Base-by-base conservation (phyloP, 2,888 invertebrate genomes). In the Microctonus aethiopoides region DNA sequence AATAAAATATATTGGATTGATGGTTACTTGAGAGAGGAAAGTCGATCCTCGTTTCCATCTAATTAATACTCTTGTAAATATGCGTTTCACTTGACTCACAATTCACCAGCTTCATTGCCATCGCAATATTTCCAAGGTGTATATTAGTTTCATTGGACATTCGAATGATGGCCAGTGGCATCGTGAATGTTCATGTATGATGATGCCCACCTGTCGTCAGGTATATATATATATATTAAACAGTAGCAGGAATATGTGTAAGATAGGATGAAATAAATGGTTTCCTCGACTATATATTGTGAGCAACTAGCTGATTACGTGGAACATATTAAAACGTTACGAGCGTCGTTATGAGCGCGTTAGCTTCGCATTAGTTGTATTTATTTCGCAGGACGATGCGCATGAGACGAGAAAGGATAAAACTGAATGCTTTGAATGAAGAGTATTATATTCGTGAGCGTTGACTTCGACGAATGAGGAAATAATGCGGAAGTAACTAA, bases 31-130 rank as follows among this genome's bases (percentile, higher is more conserved):
- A 32, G 56, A 52, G 56, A 76, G 75, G 76, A 77, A 80, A 78
- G 77, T 77, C 72, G 74, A 77, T 74, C 74, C 74, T 67, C 69
- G 56, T 68, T 74, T 76, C 73, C 71, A 71, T 68, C 67, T 75
- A 74, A 76, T 74, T 75, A 73, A 75, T 73, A 70, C 73, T 67
- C 68, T 67, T 26, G 64, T 51, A 13, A 56, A 34, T 64, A 65
- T 63, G 39, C 24, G 36, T 68, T 68, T 54, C 62, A 68, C 68
- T 60, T 56, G 41, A 56, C 54, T 60, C 61, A 61, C 60, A 61
- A 51, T 52, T 36, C 20, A 16, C 46, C 26, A 32, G 4, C 9
- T 29, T 29, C 46, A 46, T 46, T 46, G 46, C 16, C n/a, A n/a
- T 7, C 16, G 3, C 46, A 46, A 16, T n/a, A 46, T 46, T 46